Evolutionary conservation across 2,888 invertebrate species (phyloP).

Genomic region (Stenichneumon culpator): DNA sequence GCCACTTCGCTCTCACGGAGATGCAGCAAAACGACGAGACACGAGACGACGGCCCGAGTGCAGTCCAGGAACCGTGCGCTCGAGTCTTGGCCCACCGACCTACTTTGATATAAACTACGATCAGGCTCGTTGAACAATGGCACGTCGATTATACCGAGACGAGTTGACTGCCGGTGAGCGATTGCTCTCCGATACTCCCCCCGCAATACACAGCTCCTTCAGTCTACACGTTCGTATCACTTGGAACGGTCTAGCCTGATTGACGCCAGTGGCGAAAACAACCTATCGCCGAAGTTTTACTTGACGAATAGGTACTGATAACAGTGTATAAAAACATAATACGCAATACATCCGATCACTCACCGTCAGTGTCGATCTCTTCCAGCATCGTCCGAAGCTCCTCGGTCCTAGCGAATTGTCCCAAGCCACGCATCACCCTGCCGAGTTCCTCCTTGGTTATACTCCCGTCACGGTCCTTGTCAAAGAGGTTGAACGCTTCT

Average conservation of each 20-base stretch:
- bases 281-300: slow-evolving; percentile 5
- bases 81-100: slow-evolving; percentile 63
- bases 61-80: slow-evolving; percentile 9
- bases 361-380: slow-evolving; percentile 93
- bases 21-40: slow-evolving; percentile 8
- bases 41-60: neutral
- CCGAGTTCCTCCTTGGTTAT: slow-evolving; percentile 95
- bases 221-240: slow-evolving; percentile 5
- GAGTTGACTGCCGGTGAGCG: slow-evolving; percentile 55
- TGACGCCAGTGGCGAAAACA: slow-evolving; percentile 32
- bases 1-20: slow-evolving; percentile 10
- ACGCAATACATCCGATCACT: slow-evolving; percentile 66
- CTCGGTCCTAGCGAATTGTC: slow-evolving; percentile 95
- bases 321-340: neutral
- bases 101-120: slow-evolving; percentile 64
- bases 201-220: neutral
- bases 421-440: slow-evolving; percentile 93
- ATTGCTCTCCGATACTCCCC: slow-evolving; percentile 37
- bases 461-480: slow-evolving; percentile 95
- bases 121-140: slow-evolving; percentile 62
- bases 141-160: slow-evolving; percentile 63
- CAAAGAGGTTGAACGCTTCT: slow-evolving; percentile 94
- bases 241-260: neutral
- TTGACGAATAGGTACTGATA: neutral
- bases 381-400: slow-evolving; percentile 95